Evolutionary conservation across 2,797 vertebrate genomes (phyloP).

Genomic region (Acanthopagrus latus): DNA sequence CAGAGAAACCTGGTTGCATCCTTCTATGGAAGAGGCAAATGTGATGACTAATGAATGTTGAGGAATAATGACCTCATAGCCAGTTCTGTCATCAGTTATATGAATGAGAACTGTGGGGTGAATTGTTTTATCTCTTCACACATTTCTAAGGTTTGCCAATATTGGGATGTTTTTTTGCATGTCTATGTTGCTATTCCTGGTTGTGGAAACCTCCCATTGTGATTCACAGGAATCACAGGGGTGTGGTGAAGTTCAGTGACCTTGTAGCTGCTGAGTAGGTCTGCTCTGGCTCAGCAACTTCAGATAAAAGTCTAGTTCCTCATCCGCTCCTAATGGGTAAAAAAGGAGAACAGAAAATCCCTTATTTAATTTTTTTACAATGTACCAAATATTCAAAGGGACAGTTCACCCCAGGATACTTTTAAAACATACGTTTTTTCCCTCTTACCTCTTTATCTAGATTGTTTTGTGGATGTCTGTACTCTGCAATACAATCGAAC

Average conservation of each 20-base stretch:
- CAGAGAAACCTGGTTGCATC: constrained; percentile 13
- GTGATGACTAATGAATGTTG: constrained; percentile 9
- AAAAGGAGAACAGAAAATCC: constrained; percentile 9
- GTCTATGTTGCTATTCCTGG: constrained; percentile 30
- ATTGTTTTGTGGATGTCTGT: too few relatives aligned
- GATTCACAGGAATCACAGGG: constrained; percentile 55
- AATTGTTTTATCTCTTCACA: constrained; percentile 10
- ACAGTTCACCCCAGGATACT: too few relatives aligned
- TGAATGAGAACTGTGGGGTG: not conserved
- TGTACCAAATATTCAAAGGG: too few relatives aligned
- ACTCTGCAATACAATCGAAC: too few relatives aligned
- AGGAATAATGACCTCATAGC: constrained; percentile 6
- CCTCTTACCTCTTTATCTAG: too few relatives aligned
- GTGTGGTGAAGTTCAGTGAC: constrained; percentile 75
- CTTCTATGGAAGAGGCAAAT: constrained; percentile 19
- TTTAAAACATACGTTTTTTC: too few relatives aligned
- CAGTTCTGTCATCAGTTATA: not conserved
- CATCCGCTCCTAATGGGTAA: constrained; percentile 27
- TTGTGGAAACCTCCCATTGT: constrained; percentile 43
- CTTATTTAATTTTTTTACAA: too few relatives aligned
- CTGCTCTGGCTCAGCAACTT: constrained; percentile 57
- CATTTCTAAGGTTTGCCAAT: not conserved
- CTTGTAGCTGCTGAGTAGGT: constrained; percentile 62
- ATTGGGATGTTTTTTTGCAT: not conserved
- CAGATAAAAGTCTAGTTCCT: constrained; percentile 54